phyloP scores from a whole-genome alignment of 2,113 vertebrate genomes.

The Typhlomys cinereus region DNA sequence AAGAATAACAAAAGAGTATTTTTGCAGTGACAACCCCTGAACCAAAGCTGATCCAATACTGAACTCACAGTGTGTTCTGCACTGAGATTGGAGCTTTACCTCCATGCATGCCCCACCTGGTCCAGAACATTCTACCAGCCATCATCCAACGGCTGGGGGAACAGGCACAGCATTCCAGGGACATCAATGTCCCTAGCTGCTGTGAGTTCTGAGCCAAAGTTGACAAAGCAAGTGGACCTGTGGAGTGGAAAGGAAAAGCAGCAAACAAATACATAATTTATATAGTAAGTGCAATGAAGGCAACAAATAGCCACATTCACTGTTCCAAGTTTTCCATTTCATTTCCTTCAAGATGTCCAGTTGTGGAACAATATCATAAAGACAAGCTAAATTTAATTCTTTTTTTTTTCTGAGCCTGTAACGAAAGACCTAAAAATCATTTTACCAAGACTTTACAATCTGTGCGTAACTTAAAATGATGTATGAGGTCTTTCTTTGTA shows the following conservation, averaged over 20 bases:
- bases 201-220: too few species aligned
- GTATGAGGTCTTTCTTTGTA: constrained; percentile 31
- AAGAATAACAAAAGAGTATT: background rate
- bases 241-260: background rate
- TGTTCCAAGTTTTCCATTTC: background rate
- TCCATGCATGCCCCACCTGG: rapidly evolving
- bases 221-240: background rate
- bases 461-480: constrained; percentile 40
- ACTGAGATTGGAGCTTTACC: background rate
- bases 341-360: constrained; percentile 7
- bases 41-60: background rate
- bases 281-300: background rate
- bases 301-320: background rate
- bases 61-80: background rate
- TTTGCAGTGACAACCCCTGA: background rate
- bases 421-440: constrained; percentile 6
- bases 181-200: too few species aligned
- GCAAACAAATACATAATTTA: background rate
- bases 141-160: background rate
- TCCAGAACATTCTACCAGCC: background rate
- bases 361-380: background rate
- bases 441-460: constrained; percentile 45
- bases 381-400: background rate
- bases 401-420: background rate
- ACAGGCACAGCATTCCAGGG: rapidly evolving